Base-by-base conservation (phyloP, 2,888 invertebrate species). In the Zaprionus lineosus region DNA sequence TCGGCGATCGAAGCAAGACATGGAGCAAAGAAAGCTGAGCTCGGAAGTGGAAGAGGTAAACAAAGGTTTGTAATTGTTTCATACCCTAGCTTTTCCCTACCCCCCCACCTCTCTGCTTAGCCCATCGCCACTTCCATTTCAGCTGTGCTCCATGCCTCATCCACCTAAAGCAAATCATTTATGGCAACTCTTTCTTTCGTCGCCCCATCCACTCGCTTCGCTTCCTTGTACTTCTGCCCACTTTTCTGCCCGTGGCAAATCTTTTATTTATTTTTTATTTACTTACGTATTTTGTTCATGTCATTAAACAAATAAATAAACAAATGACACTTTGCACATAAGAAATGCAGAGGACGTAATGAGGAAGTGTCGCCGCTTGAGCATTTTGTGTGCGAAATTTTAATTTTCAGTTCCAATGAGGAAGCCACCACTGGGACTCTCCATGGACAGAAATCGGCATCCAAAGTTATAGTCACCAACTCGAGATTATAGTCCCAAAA, bases 11-110 rank as follows among this genome's bases (percentile, higher is more conserved):
- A n/a, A n/a, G n/a, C n/a, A n/a, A n/a, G n/a, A n/a, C n/a, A n/a
- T n/a, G 57, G 52, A 37, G 53, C 50, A 67, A 81, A 84, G 74
- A 81, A 82, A 81, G 84, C 61, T 70, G 62, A 83, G 76, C 72
- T 70, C 61, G 61, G 61, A 68, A 47, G n/a, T n/a, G n/a, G 58
- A 67, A 65, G 77, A 47, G 57, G 55, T 59, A 58, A 66, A 51
- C 69, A 74, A 67, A 74, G 56, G 39, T 58, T 58, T 66, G 55
- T 79, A 76, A 79, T 79, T 79, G 69, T 76, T 79, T 79, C 60
- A n/a, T n/a, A n/a, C n/a, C n/a, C n/a, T n/a, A n/a, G n/a, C n/a
- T n/a, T n/a, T n/a, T n/a, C n/a, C n/a, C n/a, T n/a, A n/a, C n/a
- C n/a, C 50, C 43, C 37, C 37, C 48, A 44, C 51, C 37, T 14